Evolutionary conservation across 1,140 invertebrate species (phyloP), one percentile per base, ranked within the genome.

Genomic region (Neodiprion pinetum): DNA sequence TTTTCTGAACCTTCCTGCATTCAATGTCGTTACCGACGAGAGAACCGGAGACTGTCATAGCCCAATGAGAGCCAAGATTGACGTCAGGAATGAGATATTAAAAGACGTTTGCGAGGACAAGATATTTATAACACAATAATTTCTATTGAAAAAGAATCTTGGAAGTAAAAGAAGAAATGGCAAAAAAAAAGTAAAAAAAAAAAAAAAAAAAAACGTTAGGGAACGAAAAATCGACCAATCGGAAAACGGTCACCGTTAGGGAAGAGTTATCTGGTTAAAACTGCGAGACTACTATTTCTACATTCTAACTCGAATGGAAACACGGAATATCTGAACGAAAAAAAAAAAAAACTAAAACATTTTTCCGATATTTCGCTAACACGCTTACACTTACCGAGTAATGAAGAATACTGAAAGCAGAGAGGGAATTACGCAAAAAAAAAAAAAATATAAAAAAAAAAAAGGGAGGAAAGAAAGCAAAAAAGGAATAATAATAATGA

Each of bases 21-120:
- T 40, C 28, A 61, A 61, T 61, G 53, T 61, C 48, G 80, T 83
- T 40, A 78, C 82, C 83, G 80, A 85, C 78, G 81, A 87, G 86
- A 87, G 86, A 87, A 40, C 85, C 76, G 81, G 83, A 87, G 86
- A 88, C 85, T 87, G 84, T 83, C 76, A 80, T 84, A 75, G 78
- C 78, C 81, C 82, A 83, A 76, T 84, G 85, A 87, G 81, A 84
- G 80, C 76, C 80, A 86, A 85, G 86, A 85, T 82, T 84, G 80
- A 85, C 82, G 76, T 82, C 74, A 76, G 74, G 11, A 61, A 80
- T 74, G 72, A 77, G 72, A 82, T 50, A 49, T 72, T 40, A 40
- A 72, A 72, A 67, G 23, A 73, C 67, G 14, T 23, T 72, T 50
- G 68, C 28, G 66, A 50, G 47, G 72, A 69, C 8, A 40, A 40